Evolutionary conservation across 1,140 invertebrate genomes (phyloP), one percentile per base, ranked within the genome.

Genomic region (Sycophila sp.): DNA sequence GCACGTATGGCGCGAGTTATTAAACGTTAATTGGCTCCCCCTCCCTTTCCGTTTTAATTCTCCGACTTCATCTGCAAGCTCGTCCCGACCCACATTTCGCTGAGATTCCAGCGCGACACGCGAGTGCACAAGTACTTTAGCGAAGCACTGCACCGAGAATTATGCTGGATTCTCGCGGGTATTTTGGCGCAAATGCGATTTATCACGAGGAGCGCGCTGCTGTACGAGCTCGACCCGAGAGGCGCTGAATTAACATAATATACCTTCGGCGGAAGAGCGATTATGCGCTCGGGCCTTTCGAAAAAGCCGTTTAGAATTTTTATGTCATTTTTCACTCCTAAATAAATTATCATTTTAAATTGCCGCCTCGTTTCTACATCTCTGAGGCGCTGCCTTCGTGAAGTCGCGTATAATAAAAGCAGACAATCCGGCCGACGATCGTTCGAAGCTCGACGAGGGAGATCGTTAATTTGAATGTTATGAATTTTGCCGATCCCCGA

Each of bases 1-100:
- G 47, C 42, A 38, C 28, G 49, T 38, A 53, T 32, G 19, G n/a
- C 10, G 49, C 34, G 49, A 42, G 49, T 66, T 55, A 42, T 56
- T 55, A 49, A 55, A 56, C 34, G 47, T 65, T 65, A 65, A 65
- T 65, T 65, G 63, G 51, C 45, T 32, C 40, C 10, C 10, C 17
- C 22, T 38, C 5, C 47, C 28, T 49, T 22, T 24, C 19, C 45
- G 7, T 22, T 8, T 32, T 17, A n/a, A n/a, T n/a, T n/a, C n/a
- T n/a, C n/a, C n/a, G n/a, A n/a, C 10, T 26, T 0, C 3, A 1
- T 22, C 34, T 58, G 7, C 32, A 8, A 6, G 38, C 38, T 60
- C 38, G 11, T 15, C 22, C 7, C 45, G 47, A 65, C 62, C 62
- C 47, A 65, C 32, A 65, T 65, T 49, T 53, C 30, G 17, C 10